Base-by-base conservation (phyloP, 2,797 vertebrate genomes). In the Pyrocephalus nanus region DNA sequence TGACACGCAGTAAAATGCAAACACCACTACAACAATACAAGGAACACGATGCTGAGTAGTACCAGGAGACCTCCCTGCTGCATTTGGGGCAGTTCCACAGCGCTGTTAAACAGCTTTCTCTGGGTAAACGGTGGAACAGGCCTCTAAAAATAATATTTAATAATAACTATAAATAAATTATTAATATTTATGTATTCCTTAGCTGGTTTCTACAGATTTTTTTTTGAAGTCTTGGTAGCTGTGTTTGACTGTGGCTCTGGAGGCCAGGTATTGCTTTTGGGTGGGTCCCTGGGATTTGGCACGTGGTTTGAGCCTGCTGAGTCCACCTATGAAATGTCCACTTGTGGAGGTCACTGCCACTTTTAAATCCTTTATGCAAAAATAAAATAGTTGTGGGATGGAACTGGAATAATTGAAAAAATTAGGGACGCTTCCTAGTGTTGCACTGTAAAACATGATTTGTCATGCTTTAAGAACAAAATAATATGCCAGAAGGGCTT, bases 191-290 rank as follows among this genome's bases (percentile, higher is more conserved):
- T 23, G 3, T 12, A 3, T n/a, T 75, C 30, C 4, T 74, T 62
- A 51, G 18, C 6, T 15, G 12, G 2, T n/a, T 74, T 47, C 10
- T 11, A 15, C 13, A 29, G 10, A 13, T 70, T 36, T 36, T 62
- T 12, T 9, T 50, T 57, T 82, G 13, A 21, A 19, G 1, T 48
- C 36, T 66, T 88, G 22, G 15, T 22, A 29, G 18, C 47, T 15
- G 0, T 25, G 11, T 73, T 47, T 79, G 32, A 19, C 29, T 48
- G 17, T 55, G 34, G 22, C 4, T 71, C 42, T 60, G 21, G 23
- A 82, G 32, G 26, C 12, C 26, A 25, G 22, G 8, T 3, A 2
- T 25, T 45, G 15, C 14, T 62, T n/a, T 55, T 0, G 0, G 3
- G 18, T 48, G 30, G 12, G n/a, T 82, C 4, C 8, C 16, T 11